A percentile compares a stretch with the other conserved stretches of the same genome.
Evolutionary conservation across 2,888 invertebrate species (phyloP).

Genomic region (Resseliella maxima): DNA sequence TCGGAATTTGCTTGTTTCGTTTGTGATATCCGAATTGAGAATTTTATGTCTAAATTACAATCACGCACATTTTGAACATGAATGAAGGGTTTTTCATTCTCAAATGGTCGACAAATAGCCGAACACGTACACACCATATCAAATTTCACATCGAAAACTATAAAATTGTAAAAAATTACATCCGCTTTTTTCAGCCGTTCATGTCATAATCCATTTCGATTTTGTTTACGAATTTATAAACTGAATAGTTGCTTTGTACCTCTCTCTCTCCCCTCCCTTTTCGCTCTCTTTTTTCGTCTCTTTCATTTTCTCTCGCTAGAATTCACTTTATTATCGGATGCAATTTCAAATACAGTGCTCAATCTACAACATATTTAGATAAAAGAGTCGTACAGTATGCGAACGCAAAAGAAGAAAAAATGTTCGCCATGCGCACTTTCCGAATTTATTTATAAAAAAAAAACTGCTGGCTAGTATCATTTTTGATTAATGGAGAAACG

Average conservation of each 20-base stretch:
- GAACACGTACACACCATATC: slow-evolving; percentile 22
- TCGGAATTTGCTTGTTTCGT: slow-evolving; percentile 5
- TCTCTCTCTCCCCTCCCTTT: no score
- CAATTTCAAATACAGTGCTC: neutral
- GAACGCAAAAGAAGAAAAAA: no score
- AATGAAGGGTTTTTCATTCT: slow-evolving; percentile 27
- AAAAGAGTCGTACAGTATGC: neutral
- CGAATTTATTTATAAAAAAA: no score
- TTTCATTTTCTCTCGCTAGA: neutral
- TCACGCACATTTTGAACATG: slow-evolving; percentile 42
- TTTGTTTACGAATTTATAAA: slow-evolving; percentile 39
- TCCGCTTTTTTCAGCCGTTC: slow-evolving; percentile 33
- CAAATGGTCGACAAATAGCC: slow-evolving; percentile 25
- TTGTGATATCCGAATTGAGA: slow-evolving; percentile 10
- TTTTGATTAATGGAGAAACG: slow-evolving; percentile 28
- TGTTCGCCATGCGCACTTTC: no score
- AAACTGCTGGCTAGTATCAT: neutral
- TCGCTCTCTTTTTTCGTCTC: neutral
- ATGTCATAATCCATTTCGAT: slow-evolving; percentile 49
- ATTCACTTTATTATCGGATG: neutral
- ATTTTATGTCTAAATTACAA: slow-evolving; percentile 32
- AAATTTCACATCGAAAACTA: slow-evolving; percentile 45
- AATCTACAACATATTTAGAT: slow-evolving; percentile 19
- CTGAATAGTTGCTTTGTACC: neutral
- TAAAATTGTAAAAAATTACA: slow-evolving; percentile 45